Percentiles rank a stretch among this genome's conserved stretches.
Conservation (phyloP, 2,797 vertebrate genomes). For the Nyctibius grandis region DNA sequence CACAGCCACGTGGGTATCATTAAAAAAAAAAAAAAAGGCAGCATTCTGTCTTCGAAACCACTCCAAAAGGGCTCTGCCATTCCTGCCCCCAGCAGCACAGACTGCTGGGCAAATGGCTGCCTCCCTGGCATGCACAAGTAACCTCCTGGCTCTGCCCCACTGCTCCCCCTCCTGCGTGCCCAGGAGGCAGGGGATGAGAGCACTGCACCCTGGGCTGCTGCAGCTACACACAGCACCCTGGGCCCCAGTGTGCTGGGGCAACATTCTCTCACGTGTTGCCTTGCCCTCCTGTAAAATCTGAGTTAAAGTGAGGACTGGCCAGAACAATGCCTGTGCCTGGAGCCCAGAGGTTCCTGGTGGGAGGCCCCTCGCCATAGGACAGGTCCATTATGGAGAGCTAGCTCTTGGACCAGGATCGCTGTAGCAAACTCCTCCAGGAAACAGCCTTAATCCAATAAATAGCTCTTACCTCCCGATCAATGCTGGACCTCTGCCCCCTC, state of each 20-base stretch:
- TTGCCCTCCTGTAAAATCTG: not conserved
- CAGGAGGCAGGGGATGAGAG: not conserved
- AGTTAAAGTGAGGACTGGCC: not conserved
- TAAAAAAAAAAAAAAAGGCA: not conserved
- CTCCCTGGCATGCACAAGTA: rapidly evolving
- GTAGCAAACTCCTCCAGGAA: not conserved
- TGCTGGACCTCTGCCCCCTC: not conserved
- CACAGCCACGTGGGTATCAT: not conserved
- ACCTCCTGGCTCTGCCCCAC: not conserved
- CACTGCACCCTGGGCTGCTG: rapidly evolving
- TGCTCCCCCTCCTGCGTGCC: rapidly evolving
- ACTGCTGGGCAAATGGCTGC: not conserved
- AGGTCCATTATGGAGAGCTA: not conserved
- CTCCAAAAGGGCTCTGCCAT: not conserved
- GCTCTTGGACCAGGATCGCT: not conserved
- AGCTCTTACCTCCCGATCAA: not conserved
- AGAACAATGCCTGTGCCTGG: not conserved
- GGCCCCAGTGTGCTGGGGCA: rapidly evolving
- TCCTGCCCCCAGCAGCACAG: not conserved
- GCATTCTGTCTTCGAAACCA: not conserved
- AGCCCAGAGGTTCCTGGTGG: not conserved
- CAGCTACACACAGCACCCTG: not conserved
- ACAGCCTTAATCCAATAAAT: not conserved
- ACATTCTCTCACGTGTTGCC: rapidly evolving
- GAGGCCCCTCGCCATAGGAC: rapidly evolving